Percentiles rank a stretch among this genome's conserved stretches.
Evolutionary conservation across 2,113 vertebrate species (phyloP).

Genomic region (Oceanodroma tethys): DNA sequence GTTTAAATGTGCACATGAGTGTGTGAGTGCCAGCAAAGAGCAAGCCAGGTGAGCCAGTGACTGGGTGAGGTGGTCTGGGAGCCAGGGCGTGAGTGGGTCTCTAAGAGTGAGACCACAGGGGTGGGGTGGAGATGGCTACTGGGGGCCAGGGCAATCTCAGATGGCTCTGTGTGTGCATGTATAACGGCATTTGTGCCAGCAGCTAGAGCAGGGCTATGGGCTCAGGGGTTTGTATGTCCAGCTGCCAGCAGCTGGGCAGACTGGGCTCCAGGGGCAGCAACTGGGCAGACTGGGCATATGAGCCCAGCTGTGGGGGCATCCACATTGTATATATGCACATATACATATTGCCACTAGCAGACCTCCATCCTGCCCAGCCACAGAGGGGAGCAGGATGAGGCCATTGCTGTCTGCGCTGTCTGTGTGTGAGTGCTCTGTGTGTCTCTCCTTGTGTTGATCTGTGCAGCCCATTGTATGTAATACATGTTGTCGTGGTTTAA

Average conservation of each 20-base stretch:
- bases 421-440: neutral
- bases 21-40: neutral
- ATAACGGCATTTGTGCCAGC: neutral
- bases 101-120: neutral
- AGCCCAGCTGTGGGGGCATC: neutral
- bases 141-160: neutral
- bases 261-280: neutral
- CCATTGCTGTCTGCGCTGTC: neutral
- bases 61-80: neutral
- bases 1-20: neutral
- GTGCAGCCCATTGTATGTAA: neutral
- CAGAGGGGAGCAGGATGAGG: neutral
- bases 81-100: rapidly evolving
- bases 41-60: neutral
- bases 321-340: neutral
- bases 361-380: neutral
- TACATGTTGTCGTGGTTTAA: neutral
- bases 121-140: rapidly evolving
- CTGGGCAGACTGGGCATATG: neutral
- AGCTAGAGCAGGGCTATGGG: neutral
- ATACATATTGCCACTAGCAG: neutral
- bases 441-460: neutral
- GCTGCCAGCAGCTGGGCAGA: neutral
- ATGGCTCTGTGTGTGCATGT: too few relatives aligned
- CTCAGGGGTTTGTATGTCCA: neutral